These are phyloP conservation scores for Chloroclystis v-ata DNA, from an alignment of 2,888 invertebrate species.

Conservation along the genomic window DNA sequence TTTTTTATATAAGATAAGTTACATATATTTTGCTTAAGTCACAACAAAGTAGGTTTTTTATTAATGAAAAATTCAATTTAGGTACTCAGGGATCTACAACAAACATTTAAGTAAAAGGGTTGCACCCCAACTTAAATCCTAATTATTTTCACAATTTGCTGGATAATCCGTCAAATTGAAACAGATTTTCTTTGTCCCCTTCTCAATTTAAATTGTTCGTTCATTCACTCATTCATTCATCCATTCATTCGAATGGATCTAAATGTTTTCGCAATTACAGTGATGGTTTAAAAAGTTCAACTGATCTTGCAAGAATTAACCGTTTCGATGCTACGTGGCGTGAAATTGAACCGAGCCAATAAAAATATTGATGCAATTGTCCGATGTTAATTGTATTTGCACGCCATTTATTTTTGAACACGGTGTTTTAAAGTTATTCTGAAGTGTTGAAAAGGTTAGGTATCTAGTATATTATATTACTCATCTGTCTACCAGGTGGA, in stretches of 20 bases:
- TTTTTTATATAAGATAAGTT: no score
- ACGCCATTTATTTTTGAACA: constrained; percentile 29
- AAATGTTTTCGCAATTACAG: constrained; percentile 6
- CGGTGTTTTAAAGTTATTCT: no score
- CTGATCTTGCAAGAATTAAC: constrained; percentile 18
- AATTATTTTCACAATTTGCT: constrained; percentile 2
- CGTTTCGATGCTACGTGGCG: constrained; percentile 30
- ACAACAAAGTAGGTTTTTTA: not conserved
- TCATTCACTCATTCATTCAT: constrained; percentile 1
- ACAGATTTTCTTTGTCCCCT: constrained; percentile 5
- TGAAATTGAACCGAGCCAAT: constrained; percentile 52
- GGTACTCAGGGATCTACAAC: not conserved
- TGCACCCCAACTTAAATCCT: constrained; percentile 6
- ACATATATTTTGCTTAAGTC: not conserved
- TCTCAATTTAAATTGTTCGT: not conserved
- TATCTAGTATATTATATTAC: no score
- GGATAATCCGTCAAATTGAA: constrained; percentile 7
- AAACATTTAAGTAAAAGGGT: not conserved
- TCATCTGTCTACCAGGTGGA: no score
- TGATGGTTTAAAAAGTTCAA: constrained; percentile 3
- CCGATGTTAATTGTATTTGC: constrained; percentile 38
- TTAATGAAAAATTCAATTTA: no score
- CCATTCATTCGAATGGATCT: not conserved
- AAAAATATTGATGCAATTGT: constrained; percentile 40
- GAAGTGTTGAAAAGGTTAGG: no score